Evolutionary conservation across 2,113 vertebrate species (phyloP).

Genomic region (Dunckerocampus dactyliophorus): DNA sequence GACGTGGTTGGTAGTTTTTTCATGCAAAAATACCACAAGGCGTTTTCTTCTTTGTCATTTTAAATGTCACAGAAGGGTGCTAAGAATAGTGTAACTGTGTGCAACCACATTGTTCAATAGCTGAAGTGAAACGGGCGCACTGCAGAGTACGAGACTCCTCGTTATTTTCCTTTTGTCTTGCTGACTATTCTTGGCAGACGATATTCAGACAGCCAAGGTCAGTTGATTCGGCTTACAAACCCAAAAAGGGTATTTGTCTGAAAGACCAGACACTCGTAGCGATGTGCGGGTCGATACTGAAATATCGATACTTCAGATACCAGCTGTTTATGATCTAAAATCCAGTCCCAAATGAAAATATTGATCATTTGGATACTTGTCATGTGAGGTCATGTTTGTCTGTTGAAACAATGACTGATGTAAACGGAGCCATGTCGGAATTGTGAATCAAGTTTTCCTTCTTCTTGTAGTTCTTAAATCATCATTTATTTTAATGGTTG

Average conservation of each 20-base stretch:
- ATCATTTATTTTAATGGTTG: no score
- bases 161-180: conserved; percentile 12
- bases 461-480: no score
- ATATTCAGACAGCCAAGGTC: conserved; percentile 30
- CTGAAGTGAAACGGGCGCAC: conserved; percentile 24
- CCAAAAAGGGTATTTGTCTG: conserved; percentile 1
- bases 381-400: no score
- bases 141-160: conserved; percentile 31
- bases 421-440: no score
- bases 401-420: no score
- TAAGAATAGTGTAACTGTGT: neutral
- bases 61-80: neutral
- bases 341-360: no score
- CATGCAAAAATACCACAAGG: neutral
- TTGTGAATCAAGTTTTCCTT: no score
- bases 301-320: no score
- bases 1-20: neutral
- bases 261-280: conserved; percentile 4
- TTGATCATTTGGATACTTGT: no score
- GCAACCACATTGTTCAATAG: conserved; percentile 28
- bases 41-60: conserved; percentile 3
- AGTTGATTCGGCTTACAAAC: conserved; percentile 38
- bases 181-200: conserved; percentile 41
- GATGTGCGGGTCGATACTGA: no score
- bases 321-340: no score